Conservation (phyloP, 1,140 invertebrate genomes). For the Ips typographus region DNA sequence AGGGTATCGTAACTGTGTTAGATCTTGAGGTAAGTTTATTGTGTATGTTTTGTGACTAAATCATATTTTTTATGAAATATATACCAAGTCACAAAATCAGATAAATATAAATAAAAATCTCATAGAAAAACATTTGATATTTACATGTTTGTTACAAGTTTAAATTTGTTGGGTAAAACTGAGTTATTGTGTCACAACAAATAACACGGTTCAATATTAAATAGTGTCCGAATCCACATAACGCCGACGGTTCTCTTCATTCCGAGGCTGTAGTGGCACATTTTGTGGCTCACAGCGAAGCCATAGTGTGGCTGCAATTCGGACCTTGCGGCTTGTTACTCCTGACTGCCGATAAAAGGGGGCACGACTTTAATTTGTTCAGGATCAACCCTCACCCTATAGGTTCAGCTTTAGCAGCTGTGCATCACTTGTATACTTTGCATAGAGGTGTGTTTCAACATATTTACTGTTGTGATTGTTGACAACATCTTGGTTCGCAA, state of each 20-base stretch:
- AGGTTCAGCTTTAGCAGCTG: slow-evolving; percentile 81
- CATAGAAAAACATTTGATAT: too few relatives aligned
- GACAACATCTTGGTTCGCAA: background rate
- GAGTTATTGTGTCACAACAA: background rate
- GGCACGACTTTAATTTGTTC: slow-evolving; percentile 96
- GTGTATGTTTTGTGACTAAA: too few relatives aligned
- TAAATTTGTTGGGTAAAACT: too few relatives aligned
- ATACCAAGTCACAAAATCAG: too few relatives aligned
- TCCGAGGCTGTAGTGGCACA: slow-evolving; percentile 81
- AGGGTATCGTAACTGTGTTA: slow-evolving; percentile 86
- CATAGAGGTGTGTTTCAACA: slow-evolving; percentile 63
- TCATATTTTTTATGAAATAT: background rate
- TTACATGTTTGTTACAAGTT: too few relatives aligned
- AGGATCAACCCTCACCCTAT: slow-evolving; percentile 90
- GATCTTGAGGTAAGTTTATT: slow-evolving; percentile 69
- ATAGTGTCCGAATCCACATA: slow-evolving; percentile 37
- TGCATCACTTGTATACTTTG: slow-evolving; percentile 95
- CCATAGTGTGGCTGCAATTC: slow-evolving; percentile 88
- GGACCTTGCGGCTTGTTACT: slow-evolving; percentile 90
- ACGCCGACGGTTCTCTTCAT: slow-evolving; percentile 52
- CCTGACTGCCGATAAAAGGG: slow-evolving; percentile 89
- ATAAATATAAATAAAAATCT: too few relatives aligned
- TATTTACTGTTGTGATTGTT: background rate
- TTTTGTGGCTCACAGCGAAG: slow-evolving; percentile 91
- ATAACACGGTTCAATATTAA: background rate